A percentile compares a stretch with the other conserved stretches of the same genome.
phyloP scores from a whole-genome alignment of 2,888 invertebrate genomes.

The Nezara viridula region DNA sequence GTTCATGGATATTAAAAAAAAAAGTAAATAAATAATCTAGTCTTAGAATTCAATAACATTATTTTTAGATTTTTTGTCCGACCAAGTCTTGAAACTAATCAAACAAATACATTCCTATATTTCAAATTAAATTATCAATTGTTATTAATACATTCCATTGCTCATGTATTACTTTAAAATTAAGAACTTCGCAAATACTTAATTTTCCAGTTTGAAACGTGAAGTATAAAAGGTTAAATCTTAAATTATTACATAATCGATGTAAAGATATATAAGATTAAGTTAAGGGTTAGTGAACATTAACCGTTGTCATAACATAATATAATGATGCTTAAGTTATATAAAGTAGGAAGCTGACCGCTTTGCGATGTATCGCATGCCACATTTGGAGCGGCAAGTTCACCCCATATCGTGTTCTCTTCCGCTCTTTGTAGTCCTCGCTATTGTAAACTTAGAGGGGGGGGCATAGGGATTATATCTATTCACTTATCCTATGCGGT shows the following conservation, averaged over 20 bases:
- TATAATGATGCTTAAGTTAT: neutral
- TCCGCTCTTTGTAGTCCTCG: neutral
- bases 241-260: neutral
- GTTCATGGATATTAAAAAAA: too few species aligned
- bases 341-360: neutral
- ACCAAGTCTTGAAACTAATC: too few species aligned
- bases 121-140: too few species aligned
- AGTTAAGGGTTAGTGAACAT: neutral
- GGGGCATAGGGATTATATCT: neutral
- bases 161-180: too few species aligned
- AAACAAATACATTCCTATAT: too few species aligned
- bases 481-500: neutral
- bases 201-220: too few species aligned
- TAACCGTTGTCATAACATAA: neutral
- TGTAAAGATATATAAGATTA: neutral
- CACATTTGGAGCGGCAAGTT: slow-evolving; percentile 30
- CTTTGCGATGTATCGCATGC: neutral
- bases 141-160: too few species aligned
- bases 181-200: too few species aligned
- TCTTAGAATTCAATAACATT: too few species aligned
- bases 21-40: too few species aligned
- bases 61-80: too few species aligned
- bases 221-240: too few species aligned
- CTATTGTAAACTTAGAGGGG: neutral
- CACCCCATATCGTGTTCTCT: neutral